Conservation (phyloP, 2,888 invertebrate genomes). For the Notodonta ziczac region DNA sequence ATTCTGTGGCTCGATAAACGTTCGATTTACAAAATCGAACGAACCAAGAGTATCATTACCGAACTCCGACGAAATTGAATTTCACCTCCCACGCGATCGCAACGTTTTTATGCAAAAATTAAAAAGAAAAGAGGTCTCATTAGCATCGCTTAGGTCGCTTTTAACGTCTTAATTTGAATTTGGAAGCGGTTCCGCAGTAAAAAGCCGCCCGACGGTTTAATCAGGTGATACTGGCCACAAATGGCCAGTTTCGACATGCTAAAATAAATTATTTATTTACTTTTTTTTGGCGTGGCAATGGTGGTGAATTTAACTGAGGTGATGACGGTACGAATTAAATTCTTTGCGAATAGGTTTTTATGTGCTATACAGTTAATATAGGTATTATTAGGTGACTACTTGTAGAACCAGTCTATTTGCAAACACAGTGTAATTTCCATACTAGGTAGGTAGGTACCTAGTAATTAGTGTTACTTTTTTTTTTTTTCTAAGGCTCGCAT, state of each 20-base stretch:
- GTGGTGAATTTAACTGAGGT: neutral
- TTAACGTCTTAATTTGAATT: slow-evolving; percentile 76
- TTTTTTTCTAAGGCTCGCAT: too few species aligned
- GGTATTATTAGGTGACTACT: too few species aligned
- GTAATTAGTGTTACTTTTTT: too few species aligned
- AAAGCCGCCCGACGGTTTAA: slow-evolving; percentile 35
- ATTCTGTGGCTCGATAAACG: neutral
- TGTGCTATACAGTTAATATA: too few species aligned
- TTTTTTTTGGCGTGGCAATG: neutral
- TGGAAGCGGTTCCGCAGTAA: slow-evolving; percentile 45
- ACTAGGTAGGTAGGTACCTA: too few species aligned
- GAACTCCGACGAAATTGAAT: slow-evolving; percentile 43
- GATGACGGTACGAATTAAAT: neutral
- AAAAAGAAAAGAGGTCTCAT: slow-evolving; percentile 59
- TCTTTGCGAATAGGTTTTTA: too few species aligned
- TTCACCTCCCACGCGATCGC: slow-evolving; percentile 47
- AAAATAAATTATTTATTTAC: neutral
- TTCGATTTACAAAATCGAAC: slow-evolving; percentile 18
- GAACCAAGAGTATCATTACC: slow-evolving; percentile 36
- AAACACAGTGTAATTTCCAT: too few species aligned
- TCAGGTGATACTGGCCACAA: slow-evolving; percentile 31
- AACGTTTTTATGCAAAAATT: slow-evolving; percentile 63
- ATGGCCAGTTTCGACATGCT: slow-evolving; percentile 12
- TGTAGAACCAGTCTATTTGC: too few species aligned
- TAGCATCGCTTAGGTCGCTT: slow-evolving; percentile 67